Evolutionary conservation across 2,888 invertebrate species (phyloP).

Genomic region (Melipona bicolor): DNA sequence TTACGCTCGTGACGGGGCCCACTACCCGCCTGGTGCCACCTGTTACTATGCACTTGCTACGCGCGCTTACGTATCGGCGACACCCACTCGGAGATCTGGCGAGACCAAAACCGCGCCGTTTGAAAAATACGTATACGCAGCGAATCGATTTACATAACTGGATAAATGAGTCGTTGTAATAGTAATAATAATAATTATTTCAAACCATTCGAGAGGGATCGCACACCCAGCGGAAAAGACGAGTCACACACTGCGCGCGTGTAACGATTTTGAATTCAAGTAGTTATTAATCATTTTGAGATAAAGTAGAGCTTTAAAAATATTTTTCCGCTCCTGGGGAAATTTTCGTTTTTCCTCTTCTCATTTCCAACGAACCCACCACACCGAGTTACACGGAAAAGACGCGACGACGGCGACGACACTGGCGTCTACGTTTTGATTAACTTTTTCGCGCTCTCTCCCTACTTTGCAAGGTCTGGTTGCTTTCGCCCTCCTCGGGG

Average conservation of each 20-base stretch:
- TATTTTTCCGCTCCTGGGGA: background rate
- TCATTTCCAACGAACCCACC: background rate
- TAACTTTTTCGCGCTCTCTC: conserved; percentile 13
- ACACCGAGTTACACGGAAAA: too few relatives aligned
- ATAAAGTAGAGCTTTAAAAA: too few relatives aligned
- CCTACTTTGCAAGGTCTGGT: background rate
- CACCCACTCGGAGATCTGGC: conserved; percentile 25
- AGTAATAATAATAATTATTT: background rate
- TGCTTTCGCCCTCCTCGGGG: conserved; percentile 1
- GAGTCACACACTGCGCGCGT: too few relatives aligned
- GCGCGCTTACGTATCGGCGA: conserved; percentile 39
- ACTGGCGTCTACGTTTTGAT: conserved; percentile 25
- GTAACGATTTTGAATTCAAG: too few relatives aligned
- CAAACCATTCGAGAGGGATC: background rate
- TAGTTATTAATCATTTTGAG: too few relatives aligned
- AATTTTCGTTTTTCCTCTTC: background rate
- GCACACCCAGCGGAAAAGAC: too few relatives aligned
- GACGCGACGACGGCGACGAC: background rate
- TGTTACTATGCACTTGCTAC: conserved; percentile 52
- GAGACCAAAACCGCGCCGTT: background rate
- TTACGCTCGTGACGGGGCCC: conserved; percentile 37
- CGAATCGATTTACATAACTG: background rate
- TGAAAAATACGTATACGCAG: background rate
- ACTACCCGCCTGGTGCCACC: conserved; percentile 51
- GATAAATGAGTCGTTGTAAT: background rate